Percentiles rank a stretch among this genome's conserved stretches.
Conservation (phyloP, 2,113 vertebrate genomes). For the Pteropus alecto region DNA sequence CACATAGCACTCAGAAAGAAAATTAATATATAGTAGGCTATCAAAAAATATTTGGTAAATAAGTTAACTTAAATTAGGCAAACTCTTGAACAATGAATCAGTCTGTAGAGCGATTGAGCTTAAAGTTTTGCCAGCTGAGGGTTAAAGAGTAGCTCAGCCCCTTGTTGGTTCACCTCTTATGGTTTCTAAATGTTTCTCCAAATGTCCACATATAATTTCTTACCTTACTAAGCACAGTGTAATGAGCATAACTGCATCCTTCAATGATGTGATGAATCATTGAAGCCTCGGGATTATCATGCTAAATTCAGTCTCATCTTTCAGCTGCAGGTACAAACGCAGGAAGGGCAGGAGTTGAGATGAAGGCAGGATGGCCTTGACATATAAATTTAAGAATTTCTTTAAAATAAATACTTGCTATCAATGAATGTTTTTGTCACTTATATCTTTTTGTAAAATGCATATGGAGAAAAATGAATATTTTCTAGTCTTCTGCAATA, state of each 20-base stretch:
- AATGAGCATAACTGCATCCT: slow-evolving; percentile 10
- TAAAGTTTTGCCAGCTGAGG: not conserved
- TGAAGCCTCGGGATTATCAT: not conserved
- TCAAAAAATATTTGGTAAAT: not conserved
- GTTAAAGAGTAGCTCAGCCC: not conserved
- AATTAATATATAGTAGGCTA: not conserved
- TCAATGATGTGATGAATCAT: slow-evolving; percentile 18
- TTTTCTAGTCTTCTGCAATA: slow-evolving; percentile 2
- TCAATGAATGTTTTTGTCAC: not conserved
- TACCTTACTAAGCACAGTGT: slow-evolving; percentile 15
- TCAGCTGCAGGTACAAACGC: not conserved
- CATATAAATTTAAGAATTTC: not conserved
- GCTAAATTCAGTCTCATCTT: not conserved
- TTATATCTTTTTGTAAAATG: not conserved
- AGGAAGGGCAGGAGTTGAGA: not conserved
- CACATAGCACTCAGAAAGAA: not conserved
- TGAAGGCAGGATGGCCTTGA: not conserved
- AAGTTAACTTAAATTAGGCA: not conserved
- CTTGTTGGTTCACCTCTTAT: not conserved
- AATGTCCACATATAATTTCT: slow-evolving; percentile 22
- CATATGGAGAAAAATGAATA: not conserved
- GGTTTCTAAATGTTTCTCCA: slow-evolving; percentile 26
- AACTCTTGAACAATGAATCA: not conserved
- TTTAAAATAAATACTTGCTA: not conserved
- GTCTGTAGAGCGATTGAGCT: not conserved